Base-by-base conservation (phyloP, 2,113 vertebrate species). In the Speoplatyrhinus poulsoni region DNA sequence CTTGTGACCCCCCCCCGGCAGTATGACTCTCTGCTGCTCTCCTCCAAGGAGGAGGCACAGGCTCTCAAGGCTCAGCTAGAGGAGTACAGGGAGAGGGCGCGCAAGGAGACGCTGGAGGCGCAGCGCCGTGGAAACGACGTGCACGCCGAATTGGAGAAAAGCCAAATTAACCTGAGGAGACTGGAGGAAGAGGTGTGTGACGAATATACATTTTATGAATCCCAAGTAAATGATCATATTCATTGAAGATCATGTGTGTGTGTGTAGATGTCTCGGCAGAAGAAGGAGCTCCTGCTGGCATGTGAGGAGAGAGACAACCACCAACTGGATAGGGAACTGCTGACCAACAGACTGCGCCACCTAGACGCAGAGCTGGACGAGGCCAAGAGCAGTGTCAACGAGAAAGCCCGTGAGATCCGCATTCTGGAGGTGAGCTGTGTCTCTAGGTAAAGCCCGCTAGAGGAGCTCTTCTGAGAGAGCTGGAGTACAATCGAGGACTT, bases 131-230 rank as follows among this genome's bases (percentile, higher is more conserved):
- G 93, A 70, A 95, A 93, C 68, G 92, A 96, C 1, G 92, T 93
- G 64, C 88, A 93, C 0, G 88, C 82, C 0, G 95, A 97, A 83
- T 89, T 95, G 63, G 95, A 97, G 63, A 94, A 87, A 76, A 86
- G 78, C 71, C 92, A 94, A 1, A 57, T 77, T 2, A 92, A 81
- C 6, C 1, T 93, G 33, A 92, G 69, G 33, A 89, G 81, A 63
- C 90, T 96, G 63, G 96, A 99, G 86, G 96, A 99, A 2, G 96
- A 99, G 92, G 96, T 98, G 65, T 36, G 79, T 80, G 15, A 19
- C 19, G 47, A 32, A 10, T 32, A 54, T 19, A 41, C 4, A 41
- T 8, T 5, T 41, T 41, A 41, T 41, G 4, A 41, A 41, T 41
- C 36, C 36, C 36, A 41, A 41, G 36, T 5, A 41, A 41, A 41